Evolutionary conservation across 1,140 invertebrate species (phyloP), one percentile per base, ranked within the genome.

Genomic region (Diachasma alloeum): DNA sequence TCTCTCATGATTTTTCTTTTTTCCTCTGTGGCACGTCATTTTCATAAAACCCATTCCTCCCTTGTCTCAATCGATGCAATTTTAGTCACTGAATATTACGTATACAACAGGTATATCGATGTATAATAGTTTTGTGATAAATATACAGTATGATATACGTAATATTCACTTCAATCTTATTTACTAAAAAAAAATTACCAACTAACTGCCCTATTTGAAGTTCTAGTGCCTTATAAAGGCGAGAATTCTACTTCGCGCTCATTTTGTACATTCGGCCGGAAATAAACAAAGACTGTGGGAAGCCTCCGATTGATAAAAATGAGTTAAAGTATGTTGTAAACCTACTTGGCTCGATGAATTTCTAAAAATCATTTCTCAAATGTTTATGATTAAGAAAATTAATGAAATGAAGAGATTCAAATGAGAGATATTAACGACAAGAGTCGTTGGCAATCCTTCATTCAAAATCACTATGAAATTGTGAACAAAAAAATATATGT

Each of bases 261-360:
- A 83, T 84, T 75, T 87, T 89, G 87, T 89, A 88, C 85, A 88
- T 79, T 88, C 82, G 83, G 82, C 83, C 83, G 85, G 83, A 87
- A 85, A 84, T 83, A 75, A 48, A 82, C 83, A 81, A 87, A 87
- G 84, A 85, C 81, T 85, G 83, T 81, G 81, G 83, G 82, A 84
- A 81, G 81, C 22, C n/a, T 67, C 26, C 17, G 67, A 39, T 75
- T 42, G 42, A 74, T 74, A 26, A 37, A 66, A 46, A 63, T 63
- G 59, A 31, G 9, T 63, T 11, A 26, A 63, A 63, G 19, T 63
- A 63, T 63, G 4, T 26, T 4, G 59, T 63, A 26, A 31, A 11
- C 11, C 59, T 63, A 63, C 11, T 63, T 53, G 48, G 48, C 48
- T 63, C 59, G 59, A 63, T 63, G 59, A 26, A 26, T 63, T 26